Base-by-base conservation (phyloP, 2,797 vertebrate species). In the Enteromius thamalakanensis region DNA sequence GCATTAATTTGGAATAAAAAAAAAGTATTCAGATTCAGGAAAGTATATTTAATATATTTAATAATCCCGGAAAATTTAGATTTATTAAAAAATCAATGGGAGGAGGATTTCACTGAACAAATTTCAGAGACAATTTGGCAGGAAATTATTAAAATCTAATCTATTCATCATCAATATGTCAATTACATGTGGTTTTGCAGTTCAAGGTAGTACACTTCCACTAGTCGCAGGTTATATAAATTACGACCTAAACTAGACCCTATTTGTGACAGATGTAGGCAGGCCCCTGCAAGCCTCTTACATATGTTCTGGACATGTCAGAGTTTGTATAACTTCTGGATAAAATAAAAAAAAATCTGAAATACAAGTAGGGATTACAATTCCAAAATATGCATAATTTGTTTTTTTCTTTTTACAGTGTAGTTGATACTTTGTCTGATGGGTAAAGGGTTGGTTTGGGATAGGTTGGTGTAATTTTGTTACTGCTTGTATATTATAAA, bases 1-100 rank as follows among this genome's bases (percentile, higher is more conserved):
- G 21, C 68, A 70, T 70, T 70, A 6, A 70, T 70, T 12, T 70
- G n/a, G n/a, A 70, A 70, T 26, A 47, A 47, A 3, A 47, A 47
- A 47, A 47, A 96, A 40, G 37, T 8, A 26, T 26, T 9, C 42
- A 4, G 19, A 69, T 65, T 17, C 40, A 12, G 11, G 45, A 75
- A 80, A 32, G 26, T 32, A 67, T 68, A 19, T 42, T 86, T 32
- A 76, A 34, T 26, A 40, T 7, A 40, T 8, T 7, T 40, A 8
- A 40, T 40, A 7, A 40, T 40, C 37, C 55, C 45, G 10, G 74
- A 17, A 47, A 49, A 49, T 53, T 74, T 76, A 34, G 64, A 69
- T 51, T 3, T 37, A 8, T 37, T 70, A 6, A 81, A 79, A 65
- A 21, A 70, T 26, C 8, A 68, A 40, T 80, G 83, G 62, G 75